A percentile compares a stretch with the other conserved stretches of the same genome.
Evolutionary conservation across 2,797 vertebrate genomes (phyloP).

Genomic region (Cyclura pinguis): DNA sequence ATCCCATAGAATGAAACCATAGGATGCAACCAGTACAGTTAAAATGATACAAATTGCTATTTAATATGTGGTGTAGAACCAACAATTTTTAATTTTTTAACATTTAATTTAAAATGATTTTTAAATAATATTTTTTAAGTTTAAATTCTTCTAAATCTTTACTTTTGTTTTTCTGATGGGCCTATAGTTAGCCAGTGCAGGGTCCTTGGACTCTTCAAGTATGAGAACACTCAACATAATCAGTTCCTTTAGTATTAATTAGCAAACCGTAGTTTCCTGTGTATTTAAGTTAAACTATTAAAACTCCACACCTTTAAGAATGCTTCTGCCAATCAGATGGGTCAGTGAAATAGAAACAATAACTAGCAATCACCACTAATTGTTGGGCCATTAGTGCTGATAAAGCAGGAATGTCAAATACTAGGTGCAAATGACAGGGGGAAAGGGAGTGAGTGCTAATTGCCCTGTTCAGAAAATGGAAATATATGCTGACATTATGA

Average conservation of each 20-base stretch:
- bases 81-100: too few species aligned
- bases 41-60: too few species aligned
- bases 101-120: too few species aligned
- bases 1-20: too few species aligned
- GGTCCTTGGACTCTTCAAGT: constrained; percentile 41
- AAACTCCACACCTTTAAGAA: background rate
- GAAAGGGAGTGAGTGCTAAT: constrained; percentile 60
- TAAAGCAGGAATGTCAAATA: constrained; percentile 57
- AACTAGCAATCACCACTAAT: constrained; percentile 69
- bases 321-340: constrained; percentile 30
- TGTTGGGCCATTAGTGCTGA: constrained; percentile 64
- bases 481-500: constrained; percentile 43
- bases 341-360: constrained; percentile 65
- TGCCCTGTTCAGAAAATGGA: constrained; percentile 70
- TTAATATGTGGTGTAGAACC: too few species aligned
- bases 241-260: background rate
- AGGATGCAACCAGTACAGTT: too few species aligned
- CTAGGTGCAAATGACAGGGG: constrained; percentile 50
- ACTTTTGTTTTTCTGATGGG: background rate
- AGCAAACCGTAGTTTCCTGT: constrained; percentile 64
- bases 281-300: constrained; percentile 1
- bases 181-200: background rate
- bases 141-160: too few species aligned
- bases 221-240: constrained; percentile 53
- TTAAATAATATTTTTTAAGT: too few species aligned